A percentile compares a stretch with the other conserved stretches of the same genome.
Conservation (phyloP, 2,888 invertebrate genomes). For the Galerucella calmariensis region DNA sequence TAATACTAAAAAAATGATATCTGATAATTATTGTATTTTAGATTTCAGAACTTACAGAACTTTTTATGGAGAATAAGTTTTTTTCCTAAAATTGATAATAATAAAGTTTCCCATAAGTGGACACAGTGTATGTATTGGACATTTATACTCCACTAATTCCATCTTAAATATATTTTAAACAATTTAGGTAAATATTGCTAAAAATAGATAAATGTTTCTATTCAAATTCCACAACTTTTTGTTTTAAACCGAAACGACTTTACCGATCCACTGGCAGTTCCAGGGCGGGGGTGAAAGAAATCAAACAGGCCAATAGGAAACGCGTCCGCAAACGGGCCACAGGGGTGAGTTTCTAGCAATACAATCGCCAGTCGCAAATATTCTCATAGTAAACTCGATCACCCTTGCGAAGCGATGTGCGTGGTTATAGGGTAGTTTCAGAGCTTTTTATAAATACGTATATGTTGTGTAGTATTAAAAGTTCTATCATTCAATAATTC, state of each 20-base stretch:
- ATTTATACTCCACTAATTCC: not conserved
- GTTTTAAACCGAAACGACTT: not conserved
- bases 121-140: too few species aligned
- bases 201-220: not conserved
- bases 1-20: too few species aligned
- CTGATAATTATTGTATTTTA: too few species aligned
- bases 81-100: too few species aligned
- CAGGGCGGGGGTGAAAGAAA: constrained; percentile 53
- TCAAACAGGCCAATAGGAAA: constrained; percentile 56
- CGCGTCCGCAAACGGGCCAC: constrained; percentile 60
- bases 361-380: constrained; percentile 48
- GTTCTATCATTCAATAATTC: constrained; percentile 26
- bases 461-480: constrained; percentile 16
- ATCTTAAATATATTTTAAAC: not conserved
- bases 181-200: not conserved
- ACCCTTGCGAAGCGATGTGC: constrained; percentile 48
- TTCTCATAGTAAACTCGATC: constrained; percentile 54
- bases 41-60: too few species aligned
- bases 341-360: constrained; percentile 54
- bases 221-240: not conserved
- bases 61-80: too few species aligned
- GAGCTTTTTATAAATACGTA: constrained; percentile 13
- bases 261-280: not conserved
- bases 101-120: too few species aligned
- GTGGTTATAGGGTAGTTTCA: constrained; percentile 45